Evolutionary conservation across 2,888 invertebrate genomes (phyloP), one percentile per base, ranked within the genome.

Genomic region (Reticulitermes lucifugus): DNA sequence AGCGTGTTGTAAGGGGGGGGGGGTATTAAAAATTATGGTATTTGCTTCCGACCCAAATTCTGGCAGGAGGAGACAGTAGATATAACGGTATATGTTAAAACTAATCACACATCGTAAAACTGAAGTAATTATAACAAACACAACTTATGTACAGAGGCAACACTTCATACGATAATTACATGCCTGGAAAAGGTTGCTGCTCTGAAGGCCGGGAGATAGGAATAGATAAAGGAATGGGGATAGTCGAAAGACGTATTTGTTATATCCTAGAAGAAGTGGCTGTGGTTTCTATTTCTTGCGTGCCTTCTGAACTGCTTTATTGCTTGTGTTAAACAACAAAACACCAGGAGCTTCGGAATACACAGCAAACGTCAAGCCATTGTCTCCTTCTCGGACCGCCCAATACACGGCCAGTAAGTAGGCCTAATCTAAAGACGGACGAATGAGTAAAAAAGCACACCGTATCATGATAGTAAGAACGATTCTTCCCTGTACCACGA

Each of bases 351-450:
- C 77, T 46, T 22, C 77, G 3, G 10, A 46, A 77, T n/a, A 77
- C 75, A 43, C 21, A 75, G 43, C 77, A 77, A 77, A 77, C 51
- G 46, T 77, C 77, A 77, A 77, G 77, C 51, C 77, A 46, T 77
- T 77, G 51, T 77, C 51, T 77, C 46, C n/a, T 14, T 6, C 21
- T 46, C 2, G 51, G 77, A 5, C 51, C 77, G 51, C 77, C 51
- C 46, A 77, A 43, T 77, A 51, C 77, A 75, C 22, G 75, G 75
- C 43, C 46, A 75, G 75, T 43, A 75, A 75, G 21, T 75, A 18
- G 35, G 46, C 10, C 46, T 12, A 46, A 7, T n/a, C 73, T 21
- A n/a, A 55, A 18, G 25, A 12, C n/a, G 25, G 25, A 65, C 18
- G 41, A 25, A 25, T 55, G 14, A 18, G n/a, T 12, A 77, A 77